Evolutionary conservation across 2,888 invertebrate genomes (phyloP), one percentile per base, ranked within the genome.

Genomic region (Embidobia sp.): DNA sequence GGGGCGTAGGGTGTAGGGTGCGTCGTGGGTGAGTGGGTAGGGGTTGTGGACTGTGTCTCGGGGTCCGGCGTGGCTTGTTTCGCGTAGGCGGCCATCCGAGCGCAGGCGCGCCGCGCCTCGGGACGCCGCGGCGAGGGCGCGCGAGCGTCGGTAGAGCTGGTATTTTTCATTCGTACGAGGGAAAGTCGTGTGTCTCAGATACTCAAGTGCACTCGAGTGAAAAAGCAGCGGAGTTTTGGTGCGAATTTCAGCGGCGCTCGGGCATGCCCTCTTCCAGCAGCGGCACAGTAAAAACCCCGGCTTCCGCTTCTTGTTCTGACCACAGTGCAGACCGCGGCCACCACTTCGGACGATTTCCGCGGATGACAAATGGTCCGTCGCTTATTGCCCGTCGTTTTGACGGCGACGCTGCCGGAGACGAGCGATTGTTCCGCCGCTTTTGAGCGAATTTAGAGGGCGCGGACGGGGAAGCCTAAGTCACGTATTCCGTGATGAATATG

Each of bases 51-150:
- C 19, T 33, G 59, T 18, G n/a, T n/a, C n/a, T n/a, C n/a, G n/a
- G 29, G 61, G 66, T 73, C 67, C 63, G 64, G 57, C 69, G 73
- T 69, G 73, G 73, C 75, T 75, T 63, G 57, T 59, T 72, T 78
- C 72, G 48, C 64, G 72, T 75, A 67, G 53, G 69, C 44, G 19
- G 35, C 5, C 13, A 27, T 35, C n/a, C n/a, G 22, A 53, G 61
- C 74, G 74, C 74, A 67, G 53, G 75, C 75, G 67, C 75, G 75
- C 63, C 40, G 15, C 35, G 49, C 69, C 33, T 63, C 57, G 63
- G 53, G 53, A 13, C 26, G 42, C 26, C n/a, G 42, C 42, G 35
- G 26, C 1, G 19, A 10, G 33, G 15, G 49, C 22, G 53, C 26
- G 67, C 19, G 53, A 55, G 46, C 67, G 75, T 67, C 75, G 75